phyloP scores from a whole-genome alignment of 2,113 vertebrate genomes.

The Seriola rivoliana region DNA sequence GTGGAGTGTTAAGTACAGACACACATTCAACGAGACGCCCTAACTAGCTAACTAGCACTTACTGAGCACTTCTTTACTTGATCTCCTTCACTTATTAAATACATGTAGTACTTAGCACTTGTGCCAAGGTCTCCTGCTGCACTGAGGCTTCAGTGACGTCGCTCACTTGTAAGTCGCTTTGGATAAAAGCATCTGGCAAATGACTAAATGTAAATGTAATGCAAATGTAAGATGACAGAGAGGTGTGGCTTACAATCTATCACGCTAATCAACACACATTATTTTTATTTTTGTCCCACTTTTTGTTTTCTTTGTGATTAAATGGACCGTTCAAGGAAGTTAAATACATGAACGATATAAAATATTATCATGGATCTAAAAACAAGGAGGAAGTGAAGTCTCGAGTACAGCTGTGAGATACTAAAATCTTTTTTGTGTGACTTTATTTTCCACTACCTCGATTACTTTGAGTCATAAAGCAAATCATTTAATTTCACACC shows the following conservation, averaged over 20 bases:
- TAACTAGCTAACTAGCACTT: too few relatives aligned
- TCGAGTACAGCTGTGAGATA: neutral
- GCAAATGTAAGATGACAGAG: too few relatives aligned
- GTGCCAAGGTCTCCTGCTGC: too few relatives aligned
- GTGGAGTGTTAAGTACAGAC: neutral
- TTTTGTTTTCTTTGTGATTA: neutral
- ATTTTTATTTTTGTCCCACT: neutral
- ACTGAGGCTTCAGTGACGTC: too few relatives aligned
- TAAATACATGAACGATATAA: neutral
- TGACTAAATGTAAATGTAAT: too few relatives aligned
- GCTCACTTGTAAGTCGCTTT: too few relatives aligned
- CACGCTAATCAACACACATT: neutral
- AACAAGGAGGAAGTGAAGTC: neutral
- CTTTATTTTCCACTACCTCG: neutral
- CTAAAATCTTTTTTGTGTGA: neutral
- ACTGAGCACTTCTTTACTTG: too few relatives aligned
- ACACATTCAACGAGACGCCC: neutral
- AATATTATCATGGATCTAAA: neutral
- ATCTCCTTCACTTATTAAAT: too few relatives aligned
- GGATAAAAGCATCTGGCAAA: too few relatives aligned
- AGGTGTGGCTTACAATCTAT: neutral
- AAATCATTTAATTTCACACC: slow-evolving; percentile 28
- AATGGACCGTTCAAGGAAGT: neutral
- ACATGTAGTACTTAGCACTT: too few relatives aligned
- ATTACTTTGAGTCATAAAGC: slow-evolving; percentile 18